A percentile compares a stretch with the other conserved stretches of the same genome.
phyloP scores from a whole-genome alignment of 2,888 invertebrate genomes.

The Eilema sororculum region DNA sequence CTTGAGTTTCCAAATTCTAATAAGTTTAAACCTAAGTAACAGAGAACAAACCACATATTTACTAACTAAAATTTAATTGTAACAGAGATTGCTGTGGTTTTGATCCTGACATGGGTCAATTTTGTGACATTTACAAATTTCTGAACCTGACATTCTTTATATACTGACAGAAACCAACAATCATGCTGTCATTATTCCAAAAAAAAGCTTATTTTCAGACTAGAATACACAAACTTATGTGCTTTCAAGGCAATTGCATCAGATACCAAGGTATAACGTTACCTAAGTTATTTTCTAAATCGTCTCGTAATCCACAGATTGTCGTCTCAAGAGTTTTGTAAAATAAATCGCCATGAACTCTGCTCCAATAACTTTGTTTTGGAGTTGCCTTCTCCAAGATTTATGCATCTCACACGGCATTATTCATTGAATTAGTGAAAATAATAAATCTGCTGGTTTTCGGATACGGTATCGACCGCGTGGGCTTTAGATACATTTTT shows the following conservation, averaged over 20 bases:
- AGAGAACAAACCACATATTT: too few species aligned
- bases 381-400: constrained; percentile 24
- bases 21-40: background rate
- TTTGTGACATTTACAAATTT: too few species aligned
- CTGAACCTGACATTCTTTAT: too few species aligned
- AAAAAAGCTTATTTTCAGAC: too few species aligned
- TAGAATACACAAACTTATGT: too few species aligned
- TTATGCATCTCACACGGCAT: constrained; percentile 1
- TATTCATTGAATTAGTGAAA: constrained; percentile 49
- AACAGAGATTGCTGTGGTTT: background rate
- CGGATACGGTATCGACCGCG: constrained; percentile 40
- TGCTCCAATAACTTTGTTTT: background rate
- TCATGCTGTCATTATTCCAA: too few species aligned
- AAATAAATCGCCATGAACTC: background rate
- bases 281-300: background rate
- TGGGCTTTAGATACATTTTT: constrained; percentile 42
- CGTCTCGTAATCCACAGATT: background rate
- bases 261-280: background rate
- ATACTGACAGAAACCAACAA: too few species aligned
- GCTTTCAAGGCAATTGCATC: background rate
- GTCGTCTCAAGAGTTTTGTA: background rate
- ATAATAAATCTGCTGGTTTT: constrained; percentile 58
- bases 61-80: background rate
- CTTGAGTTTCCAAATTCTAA: background rate
- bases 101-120: background rate